phyloP scores from a whole-genome alignment of 2,113 vertebrate species.

The Leucopsar rothschildi region DNA sequence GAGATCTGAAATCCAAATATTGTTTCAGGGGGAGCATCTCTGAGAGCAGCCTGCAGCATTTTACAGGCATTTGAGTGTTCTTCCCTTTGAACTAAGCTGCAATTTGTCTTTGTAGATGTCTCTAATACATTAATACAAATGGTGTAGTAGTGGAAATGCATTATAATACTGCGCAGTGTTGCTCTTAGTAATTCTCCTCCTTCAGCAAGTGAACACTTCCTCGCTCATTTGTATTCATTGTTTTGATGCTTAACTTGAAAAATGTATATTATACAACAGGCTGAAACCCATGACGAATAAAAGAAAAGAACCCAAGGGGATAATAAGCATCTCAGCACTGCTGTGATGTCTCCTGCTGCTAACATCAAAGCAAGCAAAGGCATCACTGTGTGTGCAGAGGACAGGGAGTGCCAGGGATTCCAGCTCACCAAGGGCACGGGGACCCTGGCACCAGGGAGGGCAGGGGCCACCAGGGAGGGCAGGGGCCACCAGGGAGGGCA shows the following conservation, averaged over 20 bases:
- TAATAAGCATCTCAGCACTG: constrained; percentile 12
- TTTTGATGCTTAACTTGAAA: constrained; percentile 65
- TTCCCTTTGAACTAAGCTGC: constrained; percentile 31
- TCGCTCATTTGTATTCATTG: constrained; percentile 53
- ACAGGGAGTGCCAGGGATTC: rapidly evolving
- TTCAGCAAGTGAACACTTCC: constrained; percentile 5
- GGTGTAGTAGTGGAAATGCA: neutral
- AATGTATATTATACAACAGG: constrained; percentile 19
- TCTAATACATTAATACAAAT: constrained; percentile 25
- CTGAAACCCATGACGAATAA: constrained; percentile 32
- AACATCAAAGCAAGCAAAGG: neutral
- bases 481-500: too few species aligned
- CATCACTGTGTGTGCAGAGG: neutral
- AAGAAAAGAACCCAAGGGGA: constrained; percentile 45
- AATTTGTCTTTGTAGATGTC: constrained; percentile 40
- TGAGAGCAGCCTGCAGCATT: neutral
- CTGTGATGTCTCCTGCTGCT: constrained; percentile 17
- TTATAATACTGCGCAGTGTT: neutral
- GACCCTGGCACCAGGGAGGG: too few species aligned
- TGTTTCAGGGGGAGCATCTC: neutral
- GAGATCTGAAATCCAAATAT: neutral
- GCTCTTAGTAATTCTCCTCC: constrained; percentile 32
- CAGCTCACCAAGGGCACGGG: rapidly evolving
- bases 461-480: too few species aligned
- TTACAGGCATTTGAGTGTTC: neutral